Evolutionary conservation across 2,888 invertebrate species (phyloP).

Genomic region (Cryptus viduatorius): DNA sequence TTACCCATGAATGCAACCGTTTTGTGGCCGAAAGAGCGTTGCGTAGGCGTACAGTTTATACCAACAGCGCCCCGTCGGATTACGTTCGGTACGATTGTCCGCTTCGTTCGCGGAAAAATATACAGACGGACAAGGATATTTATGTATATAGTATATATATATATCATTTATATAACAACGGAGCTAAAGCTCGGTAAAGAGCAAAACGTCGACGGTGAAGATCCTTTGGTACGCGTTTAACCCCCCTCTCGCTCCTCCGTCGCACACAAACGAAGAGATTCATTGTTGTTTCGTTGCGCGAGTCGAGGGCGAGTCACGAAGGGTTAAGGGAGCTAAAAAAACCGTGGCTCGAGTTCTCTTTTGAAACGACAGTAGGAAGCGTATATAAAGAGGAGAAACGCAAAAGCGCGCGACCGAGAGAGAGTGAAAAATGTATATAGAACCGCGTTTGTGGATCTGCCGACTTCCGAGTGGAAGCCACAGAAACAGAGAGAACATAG

Average conservation of each 20-base stretch:
- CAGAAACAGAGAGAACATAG: constrained; percentile 36
- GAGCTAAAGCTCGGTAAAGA: constrained; percentile 21
- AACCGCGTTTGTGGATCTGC: constrained; percentile 38
- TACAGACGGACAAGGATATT: background rate
- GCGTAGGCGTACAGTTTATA: constrained; percentile 13
- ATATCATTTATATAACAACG: background rate
- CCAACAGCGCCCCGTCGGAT: constrained; percentile 34
- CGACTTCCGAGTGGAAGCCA: constrained; percentile 59
- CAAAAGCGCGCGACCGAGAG: constrained; percentile 21
- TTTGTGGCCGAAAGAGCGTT: background rate
- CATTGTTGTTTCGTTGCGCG: constrained; percentile 61
- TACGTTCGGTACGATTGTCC: constrained; percentile 50
- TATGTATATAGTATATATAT: no score
- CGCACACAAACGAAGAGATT: constrained; percentile 53
- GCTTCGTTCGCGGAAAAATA: constrained; percentile 2
- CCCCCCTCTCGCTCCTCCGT: constrained; percentile 33
- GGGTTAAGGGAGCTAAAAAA: constrained; percentile 37
- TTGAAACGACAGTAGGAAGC: constrained; percentile 48
- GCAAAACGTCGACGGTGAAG: constrained; percentile 61
- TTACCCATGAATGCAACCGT: background rate
- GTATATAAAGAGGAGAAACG: constrained; percentile 38
- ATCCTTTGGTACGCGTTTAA: constrained; percentile 58
- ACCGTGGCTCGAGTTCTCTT: constrained; percentile 47
- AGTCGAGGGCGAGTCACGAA: constrained; percentile 28
- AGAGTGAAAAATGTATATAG: constrained; percentile 9